These are phyloP conservation scores for Pollenia labialis DNA, from an alignment of 2,888 invertebrate species.

Conservation along the genomic window DNA sequence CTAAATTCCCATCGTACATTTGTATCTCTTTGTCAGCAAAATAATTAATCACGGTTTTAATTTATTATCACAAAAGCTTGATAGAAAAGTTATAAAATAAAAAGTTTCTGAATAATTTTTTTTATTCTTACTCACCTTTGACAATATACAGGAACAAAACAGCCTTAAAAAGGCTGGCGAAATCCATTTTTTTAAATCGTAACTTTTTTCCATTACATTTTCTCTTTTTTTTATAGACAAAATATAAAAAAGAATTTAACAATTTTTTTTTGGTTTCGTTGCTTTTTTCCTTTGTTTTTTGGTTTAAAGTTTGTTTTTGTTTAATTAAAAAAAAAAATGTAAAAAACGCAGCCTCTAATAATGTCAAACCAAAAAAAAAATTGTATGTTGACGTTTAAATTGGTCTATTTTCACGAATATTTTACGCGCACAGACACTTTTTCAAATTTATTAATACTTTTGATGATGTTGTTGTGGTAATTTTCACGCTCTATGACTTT, in stretches of 20 bases:
- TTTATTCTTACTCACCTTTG: constrained; percentile 81
- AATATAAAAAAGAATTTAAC: constrained; percentile 18
- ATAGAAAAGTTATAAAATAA: constrained; percentile 3
- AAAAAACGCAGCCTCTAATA: constrained; percentile 9
- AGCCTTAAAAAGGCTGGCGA: constrained; percentile 84
- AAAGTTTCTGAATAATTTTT: not conserved
- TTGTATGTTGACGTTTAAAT: not conserved
- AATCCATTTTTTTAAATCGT: constrained; percentile 84
- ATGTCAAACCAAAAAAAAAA: not conserved
- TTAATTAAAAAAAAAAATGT: not conserved
- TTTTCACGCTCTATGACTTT: constrained; percentile 40
- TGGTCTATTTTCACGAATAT: constrained; percentile 43
- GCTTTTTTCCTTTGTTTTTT: constrained; percentile 41
- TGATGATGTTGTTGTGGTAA: constrained; percentile 55
- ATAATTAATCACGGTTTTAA: not conserved
- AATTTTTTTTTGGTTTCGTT: constrained; percentile 29
- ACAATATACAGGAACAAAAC: constrained; percentile 84
- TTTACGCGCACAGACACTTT: constrained; percentile 10
- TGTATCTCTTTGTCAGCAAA: too few species aligned
- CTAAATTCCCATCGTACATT: too few species aligned
- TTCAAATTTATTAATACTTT: constrained; percentile 44
- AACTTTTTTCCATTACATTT: constrained; percentile 84
- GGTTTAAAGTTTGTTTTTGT: too few species aligned
- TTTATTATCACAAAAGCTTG: not conserved
- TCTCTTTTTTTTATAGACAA: constrained; percentile 73